These are phyloP conservation scores for Busseola fusca DNA, from an alignment of 2,888 invertebrate genomes.

Conservation along the genomic window DNA sequence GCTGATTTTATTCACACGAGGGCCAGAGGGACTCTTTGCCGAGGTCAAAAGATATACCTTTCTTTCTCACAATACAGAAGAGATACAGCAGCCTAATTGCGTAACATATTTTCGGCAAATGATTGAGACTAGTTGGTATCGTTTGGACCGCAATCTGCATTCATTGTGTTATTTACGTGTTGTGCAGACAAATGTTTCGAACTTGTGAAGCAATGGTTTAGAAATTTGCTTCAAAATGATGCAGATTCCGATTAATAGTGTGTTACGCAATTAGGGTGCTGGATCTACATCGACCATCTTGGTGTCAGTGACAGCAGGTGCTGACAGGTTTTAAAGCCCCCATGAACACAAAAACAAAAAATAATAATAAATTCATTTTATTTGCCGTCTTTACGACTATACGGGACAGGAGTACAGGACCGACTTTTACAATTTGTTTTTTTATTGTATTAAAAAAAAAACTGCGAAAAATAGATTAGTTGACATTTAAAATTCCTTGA, in stretches of 20 bases:
- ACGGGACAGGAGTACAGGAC: not conserved
- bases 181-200: too few relatives aligned
- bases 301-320: not conserved
- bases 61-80: not conserved
- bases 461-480: conserved; percentile 24
- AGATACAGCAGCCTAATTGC: too few relatives aligned
- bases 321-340: not conserved
- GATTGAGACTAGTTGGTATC: too few relatives aligned
- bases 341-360: conserved; percentile 21
- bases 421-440: conserved; percentile 15
- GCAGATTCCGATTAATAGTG: too few relatives aligned
- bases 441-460: not conserved
- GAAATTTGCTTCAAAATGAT: too few relatives aligned
- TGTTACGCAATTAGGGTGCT: too few relatives aligned
- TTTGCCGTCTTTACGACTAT: conserved; percentile 20
- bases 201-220: too few relatives aligned
- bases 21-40: not conserved
- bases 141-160: too few relatives aligned
- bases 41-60: not conserved
- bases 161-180: too few relatives aligned
- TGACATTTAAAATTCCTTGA: conserved; percentile 35
- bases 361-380: conserved; percentile 24
- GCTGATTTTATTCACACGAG: too few relatives aligned
- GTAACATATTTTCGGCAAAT: too few relatives aligned
- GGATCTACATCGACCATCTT: conserved; percentile 1